Evolutionary conservation across 2,113 vertebrate genomes (phyloP).

Genomic region (Macquaria australasica): DNA sequence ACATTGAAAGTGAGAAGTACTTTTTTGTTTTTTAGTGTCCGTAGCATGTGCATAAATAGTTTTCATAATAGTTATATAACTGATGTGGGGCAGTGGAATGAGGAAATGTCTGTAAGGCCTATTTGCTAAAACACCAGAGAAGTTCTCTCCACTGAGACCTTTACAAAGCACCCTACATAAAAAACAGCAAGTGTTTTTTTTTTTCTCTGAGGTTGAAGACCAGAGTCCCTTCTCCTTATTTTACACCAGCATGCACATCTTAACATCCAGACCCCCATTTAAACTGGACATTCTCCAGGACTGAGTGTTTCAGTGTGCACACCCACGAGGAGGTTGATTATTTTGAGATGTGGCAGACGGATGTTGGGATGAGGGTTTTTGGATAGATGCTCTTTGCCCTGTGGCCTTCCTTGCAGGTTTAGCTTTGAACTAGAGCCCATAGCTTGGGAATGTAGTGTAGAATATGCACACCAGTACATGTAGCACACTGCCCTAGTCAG

Average conservation of each 20-base stretch:
- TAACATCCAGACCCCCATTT: background rate
- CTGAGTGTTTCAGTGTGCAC: constrained; percentile 11
- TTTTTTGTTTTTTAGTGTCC: constrained; percentile 1
- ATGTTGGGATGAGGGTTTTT: background rate
- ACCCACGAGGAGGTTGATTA: background rate
- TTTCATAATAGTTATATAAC: background rate
- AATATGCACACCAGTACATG: constrained; percentile 67
- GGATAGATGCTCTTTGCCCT: background rate
- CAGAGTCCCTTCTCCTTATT: constrained; percentile 30
- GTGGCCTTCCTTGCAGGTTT: constrained; percentile 48
- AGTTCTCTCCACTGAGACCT: background rate
- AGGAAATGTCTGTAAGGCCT: background rate
- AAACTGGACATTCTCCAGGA: background rate
- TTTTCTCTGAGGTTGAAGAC: constrained; percentile 6
- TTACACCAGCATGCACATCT: constrained; percentile 59
- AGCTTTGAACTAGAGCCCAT: constrained; percentile 24
- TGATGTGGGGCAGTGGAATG: background rate
- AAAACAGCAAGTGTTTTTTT: background rate
- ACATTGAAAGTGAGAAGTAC: background rate
- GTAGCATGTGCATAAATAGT: constrained; percentile 43
- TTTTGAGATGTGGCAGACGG: background rate
- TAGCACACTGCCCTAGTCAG: constrained; percentile 67
- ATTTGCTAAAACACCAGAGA: background rate
- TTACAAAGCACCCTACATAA: background rate
- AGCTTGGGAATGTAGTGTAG: constrained; percentile 35